Evolutionary conservation across 2,113 vertebrate species (phyloP).

Genomic region (Archocentrus centrarchus): DNA sequence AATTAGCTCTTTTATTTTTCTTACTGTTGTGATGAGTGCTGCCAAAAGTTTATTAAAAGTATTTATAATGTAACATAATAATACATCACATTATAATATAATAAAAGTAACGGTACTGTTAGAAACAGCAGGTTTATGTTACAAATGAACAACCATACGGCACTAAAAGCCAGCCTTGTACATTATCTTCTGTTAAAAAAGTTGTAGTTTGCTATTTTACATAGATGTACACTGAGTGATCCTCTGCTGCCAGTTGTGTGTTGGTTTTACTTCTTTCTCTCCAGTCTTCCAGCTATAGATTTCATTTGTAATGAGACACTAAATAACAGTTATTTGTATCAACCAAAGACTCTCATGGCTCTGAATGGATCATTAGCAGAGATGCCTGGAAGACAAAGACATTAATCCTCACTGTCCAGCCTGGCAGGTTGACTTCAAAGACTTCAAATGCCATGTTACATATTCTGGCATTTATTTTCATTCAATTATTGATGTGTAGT

Average conservation of each 20-base stretch:
- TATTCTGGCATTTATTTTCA: conserved; percentile 31
- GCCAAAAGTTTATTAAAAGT: neutral
- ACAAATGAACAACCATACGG: neutral
- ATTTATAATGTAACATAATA: neutral
- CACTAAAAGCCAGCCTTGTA: neutral
- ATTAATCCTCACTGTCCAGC: conserved; percentile 43
- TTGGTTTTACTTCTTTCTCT: conserved; percentile 28
- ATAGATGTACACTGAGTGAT: neutral
- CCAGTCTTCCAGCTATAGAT: conserved; percentile 43
- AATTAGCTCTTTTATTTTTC: neutral
- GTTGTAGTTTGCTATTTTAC: neutral
- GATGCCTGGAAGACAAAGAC: conserved; percentile 45
- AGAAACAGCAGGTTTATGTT: neutral
- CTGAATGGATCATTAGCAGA: conserved; percentile 58
- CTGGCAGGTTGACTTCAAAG: conserved; percentile 51
- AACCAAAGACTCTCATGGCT: conserved; percentile 52
- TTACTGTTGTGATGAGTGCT: neutral
- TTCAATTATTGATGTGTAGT: conserved; percentile 31
- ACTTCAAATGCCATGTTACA: conserved; percentile 23
- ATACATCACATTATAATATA: neutral
- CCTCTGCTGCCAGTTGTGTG: neutral
- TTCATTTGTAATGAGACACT: conserved; percentile 60
- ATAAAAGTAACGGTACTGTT: neutral
- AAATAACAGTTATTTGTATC: conserved; percentile 67
- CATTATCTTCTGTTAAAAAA: neutral